These are phyloP conservation scores for Masticophis lateralis DNA, from an alignment of 2,797 vertebrate species.

Conservation along the genomic window DNA sequence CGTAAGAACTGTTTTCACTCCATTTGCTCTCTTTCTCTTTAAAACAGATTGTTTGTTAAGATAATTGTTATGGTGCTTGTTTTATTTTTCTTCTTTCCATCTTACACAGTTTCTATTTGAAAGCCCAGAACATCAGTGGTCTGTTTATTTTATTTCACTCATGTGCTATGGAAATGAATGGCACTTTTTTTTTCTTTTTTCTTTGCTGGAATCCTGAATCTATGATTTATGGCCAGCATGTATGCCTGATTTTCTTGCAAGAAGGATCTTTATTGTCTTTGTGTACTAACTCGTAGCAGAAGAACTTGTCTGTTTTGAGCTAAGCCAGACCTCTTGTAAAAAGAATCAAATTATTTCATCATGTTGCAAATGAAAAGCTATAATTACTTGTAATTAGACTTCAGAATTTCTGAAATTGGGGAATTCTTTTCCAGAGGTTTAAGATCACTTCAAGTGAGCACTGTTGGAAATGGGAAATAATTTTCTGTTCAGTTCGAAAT, in stretches of 20 bases:
- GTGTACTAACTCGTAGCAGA: conserved; percentile 90
- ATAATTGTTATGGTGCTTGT: conserved; percentile 51
- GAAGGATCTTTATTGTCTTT: conserved; percentile 92
- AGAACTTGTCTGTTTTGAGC: conserved; percentile 94
- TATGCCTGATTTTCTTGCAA: conserved; percentile 79
- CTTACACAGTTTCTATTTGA: conserved; percentile 71
- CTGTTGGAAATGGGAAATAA: conserved; percentile 91
- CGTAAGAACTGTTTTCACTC: conserved; percentile 47
- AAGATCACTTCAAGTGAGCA: conserved; percentile 88
- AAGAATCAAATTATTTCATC: conserved; percentile 99
- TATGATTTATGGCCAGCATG: conserved; percentile 88
- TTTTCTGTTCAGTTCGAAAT: conserved; percentile 93
- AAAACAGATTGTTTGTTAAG: conserved; percentile 57
- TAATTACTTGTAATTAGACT: conserved; percentile 99
- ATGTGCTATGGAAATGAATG: conserved; percentile 80
- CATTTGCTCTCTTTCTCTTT: conserved; percentile 38
- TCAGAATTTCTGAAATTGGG: conserved; percentile 90
- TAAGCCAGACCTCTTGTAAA: conserved; percentile 96
- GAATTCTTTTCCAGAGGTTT: conserved; percentile 89
- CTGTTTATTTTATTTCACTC: conserved; percentile 85
- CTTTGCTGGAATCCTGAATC: conserved; percentile 79
- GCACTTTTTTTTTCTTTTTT: conserved; percentile 71
- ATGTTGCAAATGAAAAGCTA: conserved; percentile 99
- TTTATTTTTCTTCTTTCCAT: conserved; percentile 73
- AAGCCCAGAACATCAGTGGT: conserved; percentile 60